Conservation (phyloP, 2,113 vertebrate species). For the Halcyon senegalensis region DNA sequence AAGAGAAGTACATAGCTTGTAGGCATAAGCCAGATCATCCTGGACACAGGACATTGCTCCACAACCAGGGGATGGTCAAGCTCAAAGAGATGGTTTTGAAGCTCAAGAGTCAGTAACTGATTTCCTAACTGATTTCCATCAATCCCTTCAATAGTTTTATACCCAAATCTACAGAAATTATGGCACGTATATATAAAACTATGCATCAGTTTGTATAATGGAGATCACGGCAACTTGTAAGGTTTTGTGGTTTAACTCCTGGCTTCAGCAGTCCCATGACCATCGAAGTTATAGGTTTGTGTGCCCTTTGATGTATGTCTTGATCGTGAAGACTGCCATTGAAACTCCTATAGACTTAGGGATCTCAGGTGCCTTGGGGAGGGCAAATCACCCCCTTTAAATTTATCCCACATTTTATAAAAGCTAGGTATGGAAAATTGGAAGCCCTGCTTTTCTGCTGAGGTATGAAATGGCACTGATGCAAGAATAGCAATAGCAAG, state of each 20-base stretch:
- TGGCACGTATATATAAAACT: not conserved
- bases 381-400: not conserved
- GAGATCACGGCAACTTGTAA: not conserved
- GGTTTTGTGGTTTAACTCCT: not conserved
- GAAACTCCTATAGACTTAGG: not conserved
- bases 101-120: not conserved
- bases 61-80: not conserved
- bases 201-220: rapidly evolving
- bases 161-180: not conserved
- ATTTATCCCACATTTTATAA: not conserved
- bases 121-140: not conserved
- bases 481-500: not conserved
- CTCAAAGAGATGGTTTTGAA: not conserved
- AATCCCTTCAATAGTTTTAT: not conserved
- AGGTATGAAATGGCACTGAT: not conserved
- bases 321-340: not conserved
- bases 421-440: not conserved
- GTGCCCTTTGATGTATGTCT: not conserved
- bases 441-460: not conserved
- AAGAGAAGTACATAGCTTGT: not conserved
- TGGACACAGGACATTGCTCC: not conserved
- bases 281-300: not conserved
- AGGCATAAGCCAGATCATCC: not conserved
- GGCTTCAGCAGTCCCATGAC: not conserved
- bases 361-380: not conserved